Conservation (phyloP, 30 jellyfish, hydroid and myxozoan genomes). For the Catostylus mosaicus region DNA sequence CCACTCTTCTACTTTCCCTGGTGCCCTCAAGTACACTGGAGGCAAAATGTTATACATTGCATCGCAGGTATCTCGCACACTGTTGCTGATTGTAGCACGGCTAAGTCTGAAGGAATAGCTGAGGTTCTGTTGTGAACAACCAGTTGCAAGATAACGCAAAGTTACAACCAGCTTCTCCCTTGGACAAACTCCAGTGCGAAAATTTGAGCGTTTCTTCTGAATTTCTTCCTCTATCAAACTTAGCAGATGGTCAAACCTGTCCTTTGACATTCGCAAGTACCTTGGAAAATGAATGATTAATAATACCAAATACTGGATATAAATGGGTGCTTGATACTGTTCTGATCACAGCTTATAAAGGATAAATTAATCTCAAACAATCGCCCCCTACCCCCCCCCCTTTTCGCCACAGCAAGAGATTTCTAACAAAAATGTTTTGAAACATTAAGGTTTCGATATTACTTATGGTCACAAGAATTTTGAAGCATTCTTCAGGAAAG, state of each 20-base stretch:
- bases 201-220: constrained; percentile 26
- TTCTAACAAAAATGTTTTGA: no score
- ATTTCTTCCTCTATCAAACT: constrained; percentile 14
- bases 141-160: constrained; percentile 65
- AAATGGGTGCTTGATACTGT: no score
- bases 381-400: no score
- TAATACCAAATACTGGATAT: no score
- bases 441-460: no score
- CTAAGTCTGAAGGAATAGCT: constrained; percentile 65
- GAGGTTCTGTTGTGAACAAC: constrained; percentile 59
- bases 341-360: no score
- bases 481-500: no score
- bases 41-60: constrained; percentile 44
- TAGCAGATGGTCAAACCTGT: constrained; percentile 10
- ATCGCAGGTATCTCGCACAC: constrained; percentile 34
- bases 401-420: no score
- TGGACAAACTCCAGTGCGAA: constrained; percentile 39
- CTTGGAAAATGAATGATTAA: no score
- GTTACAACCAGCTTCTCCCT: constrained; percentile 50
- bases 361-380: no score
- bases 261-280: no score
- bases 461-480: no score
- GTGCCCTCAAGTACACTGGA: constrained; percentile 50
- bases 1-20: constrained; percentile 52
- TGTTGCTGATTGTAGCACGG: constrained; percentile 54